phyloP scores from a whole-genome alignment of 2,888 invertebrate genomes.

The Synanthedon tipuliformis region DNA sequence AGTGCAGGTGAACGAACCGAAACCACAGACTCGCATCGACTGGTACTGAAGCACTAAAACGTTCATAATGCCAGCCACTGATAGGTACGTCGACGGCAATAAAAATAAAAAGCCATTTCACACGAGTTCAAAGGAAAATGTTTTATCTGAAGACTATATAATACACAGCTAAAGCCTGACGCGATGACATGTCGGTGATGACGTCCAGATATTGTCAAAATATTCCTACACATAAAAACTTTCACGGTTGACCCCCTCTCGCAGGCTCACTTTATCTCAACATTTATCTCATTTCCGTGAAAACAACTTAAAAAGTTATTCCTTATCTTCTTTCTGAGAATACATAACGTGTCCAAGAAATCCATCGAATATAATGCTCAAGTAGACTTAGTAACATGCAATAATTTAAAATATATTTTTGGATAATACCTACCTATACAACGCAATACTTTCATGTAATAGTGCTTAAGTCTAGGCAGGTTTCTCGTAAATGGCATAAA shows the following conservation, averaged over 20 bases:
- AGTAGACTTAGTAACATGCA: neutral
- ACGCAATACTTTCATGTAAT: too few species aligned
- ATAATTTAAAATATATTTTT: neutral
- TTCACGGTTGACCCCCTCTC: slow-evolving; percentile 32
- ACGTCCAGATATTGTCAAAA: slow-evolving; percentile 2
- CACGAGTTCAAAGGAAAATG: slow-evolving; percentile 15
- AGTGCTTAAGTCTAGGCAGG: neutral
- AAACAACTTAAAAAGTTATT: slow-evolving; percentile 38
- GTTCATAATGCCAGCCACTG: slow-evolving; percentile 40
- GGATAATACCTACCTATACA: too few species aligned
- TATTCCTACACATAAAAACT: slow-evolving; percentile 23
- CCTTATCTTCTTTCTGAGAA: slow-evolving; percentile 49
- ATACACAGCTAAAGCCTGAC: neutral
- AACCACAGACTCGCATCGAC: slow-evolving; percentile 22
- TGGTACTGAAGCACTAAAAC: slow-evolving; percentile 37
- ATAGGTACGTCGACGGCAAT: slow-evolving; percentile 30
- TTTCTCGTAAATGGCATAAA: neutral
- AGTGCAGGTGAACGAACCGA: slow-evolving; percentile 37
- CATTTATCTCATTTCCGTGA: slow-evolving; percentile 58
- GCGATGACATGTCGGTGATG: neutral
- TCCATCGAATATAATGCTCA: neutral
- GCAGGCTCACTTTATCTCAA: slow-evolving; percentile 36
- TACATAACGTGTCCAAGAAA: slow-evolving; percentile 7
- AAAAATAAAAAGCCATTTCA: slow-evolving; percentile 29
- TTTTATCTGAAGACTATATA: too few species aligned